These are phyloP conservation scores for Leucosticte australis DNA, from an alignment of 2,113 vertebrate species.

Conservation along the genomic window DNA sequence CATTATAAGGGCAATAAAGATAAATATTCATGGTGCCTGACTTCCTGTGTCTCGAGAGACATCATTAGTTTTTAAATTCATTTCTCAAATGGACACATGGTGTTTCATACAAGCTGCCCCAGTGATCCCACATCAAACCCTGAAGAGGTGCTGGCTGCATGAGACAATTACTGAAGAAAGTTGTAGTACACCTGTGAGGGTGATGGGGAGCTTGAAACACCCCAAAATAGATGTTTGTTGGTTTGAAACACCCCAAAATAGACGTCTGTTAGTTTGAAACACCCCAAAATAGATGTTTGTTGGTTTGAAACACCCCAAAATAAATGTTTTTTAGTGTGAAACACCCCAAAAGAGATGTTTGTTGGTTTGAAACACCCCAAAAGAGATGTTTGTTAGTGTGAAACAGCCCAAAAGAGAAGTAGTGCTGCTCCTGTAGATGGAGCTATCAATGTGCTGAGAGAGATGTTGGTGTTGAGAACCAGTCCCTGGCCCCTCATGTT, in stretches of 20 bases:
- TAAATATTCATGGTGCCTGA: neutral
- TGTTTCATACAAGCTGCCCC: neutral
- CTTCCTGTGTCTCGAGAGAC: neutral
- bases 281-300: neutral
- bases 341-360: neutral
- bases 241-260: neutral
- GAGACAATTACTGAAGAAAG: neutral
- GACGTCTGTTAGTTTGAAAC: neutral
- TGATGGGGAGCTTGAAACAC: neutral
- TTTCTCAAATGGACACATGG: neutral
- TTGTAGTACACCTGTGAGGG: neutral
- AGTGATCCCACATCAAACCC: neutral
- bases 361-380: neutral
- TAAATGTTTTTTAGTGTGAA: neutral
- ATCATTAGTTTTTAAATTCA: neutral
- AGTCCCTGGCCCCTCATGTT: neutral
- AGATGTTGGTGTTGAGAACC: neutral
- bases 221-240: neutral
- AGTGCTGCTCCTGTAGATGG: neutral
- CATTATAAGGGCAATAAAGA: neutral
- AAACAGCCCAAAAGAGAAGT: neutral
- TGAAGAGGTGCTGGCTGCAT: neutral
- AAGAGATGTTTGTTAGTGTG: neutral
- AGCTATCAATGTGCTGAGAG: neutral
- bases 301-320: neutral